Evolutionary conservation across 2,797 vertebrate genomes (phyloP).

Genomic region (Odontamblyopus lacepedii): DNA sequence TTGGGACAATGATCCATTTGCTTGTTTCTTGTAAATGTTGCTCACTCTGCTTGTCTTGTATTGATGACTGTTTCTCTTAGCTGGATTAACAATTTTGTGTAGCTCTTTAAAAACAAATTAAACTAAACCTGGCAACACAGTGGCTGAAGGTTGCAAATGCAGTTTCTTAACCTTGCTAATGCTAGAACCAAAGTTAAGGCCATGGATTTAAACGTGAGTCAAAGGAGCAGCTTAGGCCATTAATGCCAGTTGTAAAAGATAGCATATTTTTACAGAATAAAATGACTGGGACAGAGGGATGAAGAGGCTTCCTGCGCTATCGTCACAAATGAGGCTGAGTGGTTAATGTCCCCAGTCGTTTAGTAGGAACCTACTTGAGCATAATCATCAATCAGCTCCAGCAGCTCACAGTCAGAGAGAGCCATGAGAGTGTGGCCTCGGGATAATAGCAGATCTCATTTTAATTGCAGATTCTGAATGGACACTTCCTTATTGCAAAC

Average conservation of each 20-base stretch:
- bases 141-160: neutral
- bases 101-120: too few relatives aligned
- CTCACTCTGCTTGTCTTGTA: too few relatives aligned
- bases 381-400: constrained; percentile 65
- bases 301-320: constrained; percentile 44
- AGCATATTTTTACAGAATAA: constrained; percentile 8
- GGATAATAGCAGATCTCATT: constrained; percentile 54
- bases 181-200: neutral
- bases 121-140: too few relatives aligned
- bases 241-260: neutral
- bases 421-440: constrained; percentile 42
- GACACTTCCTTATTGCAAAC: constrained; percentile 47
- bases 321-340: constrained; percentile 39
- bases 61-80: too few relatives aligned
- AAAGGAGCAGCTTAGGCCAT: constrained; percentile 4
- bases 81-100: too few relatives aligned
- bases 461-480: constrained; percentile 57
- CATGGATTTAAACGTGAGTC: constrained; percentile 14
- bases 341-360: constrained; percentile 41
- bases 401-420: constrained; percentile 43
- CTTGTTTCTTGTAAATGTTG: too few relatives aligned
- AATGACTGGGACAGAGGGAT: constrained; percentile 23
- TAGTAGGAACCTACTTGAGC: constrained; percentile 48
- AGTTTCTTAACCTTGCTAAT: neutral
- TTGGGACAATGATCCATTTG: too few relatives aligned